These are phyloP conservation scores for Corynorhinus townsendii DNA, from an alignment of 2,113 vertebrate species.

Conservation along the genomic window DNA sequence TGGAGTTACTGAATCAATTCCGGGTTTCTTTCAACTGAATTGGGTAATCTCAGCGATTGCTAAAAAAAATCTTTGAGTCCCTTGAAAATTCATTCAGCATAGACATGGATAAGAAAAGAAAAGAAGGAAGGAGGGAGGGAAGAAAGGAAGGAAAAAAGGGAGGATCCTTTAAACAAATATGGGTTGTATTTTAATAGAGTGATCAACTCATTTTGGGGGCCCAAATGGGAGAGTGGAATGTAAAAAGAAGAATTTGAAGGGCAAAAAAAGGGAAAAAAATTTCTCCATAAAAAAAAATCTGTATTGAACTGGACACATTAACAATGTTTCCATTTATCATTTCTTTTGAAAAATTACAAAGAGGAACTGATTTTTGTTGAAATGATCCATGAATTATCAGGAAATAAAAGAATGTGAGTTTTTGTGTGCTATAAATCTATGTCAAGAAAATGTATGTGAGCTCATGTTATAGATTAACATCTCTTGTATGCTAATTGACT, in stretches of 20 bases:
- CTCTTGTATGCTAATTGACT: slow-evolving; percentile 61
- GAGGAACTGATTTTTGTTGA: slow-evolving; percentile 34
- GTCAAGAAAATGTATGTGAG: slow-evolving; percentile 14
- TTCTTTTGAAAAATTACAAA: slow-evolving; percentile 40
- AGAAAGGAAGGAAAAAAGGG: accelerated
- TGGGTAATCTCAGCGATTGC: not conserved
- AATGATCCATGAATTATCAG: slow-evolving; percentile 25
- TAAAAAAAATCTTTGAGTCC: not conserved
- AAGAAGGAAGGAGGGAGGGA: accelerated
- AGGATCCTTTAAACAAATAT: not conserved
- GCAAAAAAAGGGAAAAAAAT: too few relatives aligned
- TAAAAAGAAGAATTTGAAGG: not conserved
- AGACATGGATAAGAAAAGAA: not conserved
- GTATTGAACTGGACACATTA: not conserved
- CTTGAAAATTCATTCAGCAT: not conserved
- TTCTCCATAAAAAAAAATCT: not conserved
- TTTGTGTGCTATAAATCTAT: slow-evolving; percentile 44
- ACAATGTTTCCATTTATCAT: not conserved
- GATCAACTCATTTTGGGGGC: not conserved
- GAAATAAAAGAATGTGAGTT: slow-evolving; percentile 12
- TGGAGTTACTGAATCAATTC: not conserved
- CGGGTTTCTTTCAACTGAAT: not conserved
- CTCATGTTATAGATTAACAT: slow-evolving; percentile 53
- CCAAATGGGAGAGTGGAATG: accelerated
- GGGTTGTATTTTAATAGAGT: not conserved